These are phyloP conservation scores for Progne subis DNA, from an alignment of 2,113 vertebrate species.

Conservation along the genomic window DNA sequence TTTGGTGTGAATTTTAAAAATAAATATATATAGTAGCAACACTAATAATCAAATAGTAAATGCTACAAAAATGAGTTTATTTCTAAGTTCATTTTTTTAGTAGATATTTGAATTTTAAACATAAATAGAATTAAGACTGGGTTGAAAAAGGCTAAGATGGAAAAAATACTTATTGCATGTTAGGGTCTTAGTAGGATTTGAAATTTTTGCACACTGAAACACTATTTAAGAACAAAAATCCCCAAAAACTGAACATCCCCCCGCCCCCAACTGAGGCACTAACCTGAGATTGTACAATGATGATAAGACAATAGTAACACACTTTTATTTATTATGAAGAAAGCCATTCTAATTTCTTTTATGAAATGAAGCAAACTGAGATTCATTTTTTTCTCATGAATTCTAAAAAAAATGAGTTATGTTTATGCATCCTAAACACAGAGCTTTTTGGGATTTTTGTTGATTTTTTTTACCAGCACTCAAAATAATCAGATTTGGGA, in stretches of 20 bases:
- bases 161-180: neutral
- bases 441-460: neutral
- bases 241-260: neutral
- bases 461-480: neutral
- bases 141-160: neutral
- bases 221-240: neutral
- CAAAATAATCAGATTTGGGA: neutral
- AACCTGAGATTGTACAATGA: neutral
- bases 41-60: neutral
- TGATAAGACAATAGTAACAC: neutral
- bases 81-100: neutral
- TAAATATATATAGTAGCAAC: neutral
- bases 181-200: neutral
- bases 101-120: neutral
- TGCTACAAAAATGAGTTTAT: neutral
- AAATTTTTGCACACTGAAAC: neutral
- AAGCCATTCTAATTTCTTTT: neutral
- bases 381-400: neutral
- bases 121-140: neutral
- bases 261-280: neutral
- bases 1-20: neutral
- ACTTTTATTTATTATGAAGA: neutral
- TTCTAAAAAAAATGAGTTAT: neutral
- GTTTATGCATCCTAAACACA: neutral
- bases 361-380: neutral